phyloP scores from a whole-genome alignment of 2,797 vertebrate species.

The Urocyon cinereoargenteus region DNA sequence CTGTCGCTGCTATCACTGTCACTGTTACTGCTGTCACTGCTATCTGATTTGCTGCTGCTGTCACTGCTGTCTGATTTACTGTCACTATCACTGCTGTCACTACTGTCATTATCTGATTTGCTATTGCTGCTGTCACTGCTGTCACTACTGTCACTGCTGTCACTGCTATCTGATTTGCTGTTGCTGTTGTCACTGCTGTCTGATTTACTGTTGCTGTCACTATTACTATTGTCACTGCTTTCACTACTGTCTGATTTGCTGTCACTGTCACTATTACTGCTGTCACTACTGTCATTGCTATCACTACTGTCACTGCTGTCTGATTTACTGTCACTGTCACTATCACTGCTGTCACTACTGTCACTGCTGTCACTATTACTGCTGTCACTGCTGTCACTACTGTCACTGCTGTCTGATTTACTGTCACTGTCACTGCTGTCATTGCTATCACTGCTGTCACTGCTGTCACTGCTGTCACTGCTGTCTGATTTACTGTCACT shows the following conservation, averaged over 20 bases:
- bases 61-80: background rate
- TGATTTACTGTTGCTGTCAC: background rate
- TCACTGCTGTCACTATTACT: rapidly evolving
- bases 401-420: background rate
- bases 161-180: background rate
- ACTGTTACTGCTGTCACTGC: rapidly evolving
- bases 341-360: rapidly evolving
- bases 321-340: background rate
- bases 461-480: rapidly evolving
- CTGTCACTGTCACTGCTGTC: rapidly evolving
- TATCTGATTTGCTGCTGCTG: rapidly evolving
- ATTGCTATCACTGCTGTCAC: rapidly evolving
- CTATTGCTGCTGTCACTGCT: background rate
- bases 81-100: rapidly evolving
- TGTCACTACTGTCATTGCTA: rapidly evolving
- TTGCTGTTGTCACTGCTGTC: background rate
- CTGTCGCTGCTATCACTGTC: background rate
- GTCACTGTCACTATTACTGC: rapidly evolving
- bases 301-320: background rate
- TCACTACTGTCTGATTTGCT: background rate
- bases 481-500: background rate
- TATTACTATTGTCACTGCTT: background rate
- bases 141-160: rapidly evolving
- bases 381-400: rapidly evolving
- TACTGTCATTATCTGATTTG: too few species aligned